These are phyloP conservation scores for Gambusia affinis DNA, from an alignment of 2,113 vertebrate species.

Conservation along the genomic window DNA sequence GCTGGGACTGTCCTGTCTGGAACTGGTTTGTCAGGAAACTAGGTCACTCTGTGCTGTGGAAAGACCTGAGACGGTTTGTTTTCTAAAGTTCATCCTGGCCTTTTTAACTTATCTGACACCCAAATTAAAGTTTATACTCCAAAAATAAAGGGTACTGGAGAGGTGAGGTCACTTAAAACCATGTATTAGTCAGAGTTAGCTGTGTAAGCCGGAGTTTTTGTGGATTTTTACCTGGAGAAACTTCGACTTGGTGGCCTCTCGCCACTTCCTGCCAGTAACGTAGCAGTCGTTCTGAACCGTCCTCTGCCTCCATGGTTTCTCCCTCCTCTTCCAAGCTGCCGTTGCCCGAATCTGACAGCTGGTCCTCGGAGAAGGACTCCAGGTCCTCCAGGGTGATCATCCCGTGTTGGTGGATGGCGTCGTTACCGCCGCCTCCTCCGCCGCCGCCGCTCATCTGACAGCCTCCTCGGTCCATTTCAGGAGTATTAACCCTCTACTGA, in stretches of 20 bases:
- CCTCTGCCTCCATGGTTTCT: conserved; percentile 72
- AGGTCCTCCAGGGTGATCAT: conserved; percentile 88
- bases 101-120: background rate
- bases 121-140: background rate
- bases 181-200: too few relatives aligned
- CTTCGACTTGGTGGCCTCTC: conserved; percentile 87
- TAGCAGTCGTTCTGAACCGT: conserved; percentile 77
- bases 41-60: conserved; percentile 28
- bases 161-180: too few relatives aligned
- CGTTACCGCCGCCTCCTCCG: background rate
- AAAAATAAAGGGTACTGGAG: too few relatives aligned
- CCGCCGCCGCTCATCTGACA: conserved; percentile 76
- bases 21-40: conserved; percentile 17
- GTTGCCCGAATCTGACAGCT: conserved; percentile 78
- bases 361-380: conserved; percentile 82
- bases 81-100: background rate
- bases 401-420: conserved; percentile 49
- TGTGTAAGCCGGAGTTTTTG: background rate
- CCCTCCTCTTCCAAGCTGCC: conserved; percentile 78
- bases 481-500: background rate
- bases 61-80: background rate
- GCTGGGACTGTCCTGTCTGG: background rate
- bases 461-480: conserved; percentile 80
- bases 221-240: conserved; percentile 82
- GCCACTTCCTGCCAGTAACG: conserved; percentile 89